Evolutionary conservation across 2,113 vertebrate species (phyloP), one percentile per base, ranked within the genome.

Genomic region (Odontophorus gujanensis): DNA sequence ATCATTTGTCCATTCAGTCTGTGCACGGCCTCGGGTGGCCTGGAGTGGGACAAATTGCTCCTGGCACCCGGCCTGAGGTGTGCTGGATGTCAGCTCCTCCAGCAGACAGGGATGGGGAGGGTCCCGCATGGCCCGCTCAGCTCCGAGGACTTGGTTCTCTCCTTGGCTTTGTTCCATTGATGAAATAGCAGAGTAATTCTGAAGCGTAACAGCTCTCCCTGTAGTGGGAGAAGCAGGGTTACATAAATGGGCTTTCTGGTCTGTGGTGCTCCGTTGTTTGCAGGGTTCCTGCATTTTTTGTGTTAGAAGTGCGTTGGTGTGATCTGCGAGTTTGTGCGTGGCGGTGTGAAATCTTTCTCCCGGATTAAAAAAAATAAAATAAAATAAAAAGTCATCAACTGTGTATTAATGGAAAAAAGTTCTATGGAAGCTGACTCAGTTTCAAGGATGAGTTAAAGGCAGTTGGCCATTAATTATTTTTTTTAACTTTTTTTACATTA

Each of bases 21-120:
- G 45, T 85, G 82, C 88, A 8, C 0, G 42, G 93, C 93, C 85
- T 95, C 0, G 1, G 65, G 38, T 63, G 74, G 85, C 79, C 79
- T 89, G 76, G 75, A 92, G 93, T 71, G 91, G 91, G 95, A 89
- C 68, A 87, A 89, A 95, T 93, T 71, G 87, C 91, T 94, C n/a
- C 67, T 92, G 95, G 95, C 96, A 93, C 92, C 78, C 3, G 4
- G 65, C 68, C 81, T 17, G 30, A 0, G 10, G 51, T 6, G 15
- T 53, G 51, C 51, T 53, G 95, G 91, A 67, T 81, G 65, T 47
- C 16, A 55, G 59, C 43, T 6, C 16, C 25, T 34, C 53, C 10
- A 11, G 30, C 55, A 19, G 55, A 12, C 7, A 11, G 18, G 55
- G 32, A n/a, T 7, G 55, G 18, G 55, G 18, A n/a, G 59, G 13